These are phyloP conservation scores for Phataginus tricuspis DNA, from an alignment of 2,797 vertebrate species.

Conservation along the genomic window DNA sequence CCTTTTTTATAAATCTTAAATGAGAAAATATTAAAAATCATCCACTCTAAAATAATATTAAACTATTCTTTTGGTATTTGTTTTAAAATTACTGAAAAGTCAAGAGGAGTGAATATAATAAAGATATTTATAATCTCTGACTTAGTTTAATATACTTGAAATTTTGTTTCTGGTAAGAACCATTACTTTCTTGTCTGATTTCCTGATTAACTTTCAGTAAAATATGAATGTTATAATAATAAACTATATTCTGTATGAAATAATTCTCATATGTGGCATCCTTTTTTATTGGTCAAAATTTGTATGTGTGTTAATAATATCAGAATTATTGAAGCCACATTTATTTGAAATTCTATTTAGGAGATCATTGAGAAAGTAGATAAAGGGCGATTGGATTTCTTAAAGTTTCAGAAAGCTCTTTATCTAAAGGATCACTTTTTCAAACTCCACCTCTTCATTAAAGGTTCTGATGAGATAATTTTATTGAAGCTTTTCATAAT, in stretches of 20 bases:
- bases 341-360: neutral
- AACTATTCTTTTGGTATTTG: neutral
- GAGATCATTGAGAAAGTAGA: neutral
- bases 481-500: neutral
- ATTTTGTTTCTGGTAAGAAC: constrained; percentile 8
- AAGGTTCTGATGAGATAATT: neutral
- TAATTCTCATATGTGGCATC: neutral
- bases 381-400: neutral
- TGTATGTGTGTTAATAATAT: neutral
- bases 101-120: neutral
- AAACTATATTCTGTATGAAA: neutral
- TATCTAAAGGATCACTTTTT: neutral
- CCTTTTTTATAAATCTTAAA: neutral
- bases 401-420: neutral
- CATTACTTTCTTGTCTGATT: neutral
- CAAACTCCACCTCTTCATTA: neutral
- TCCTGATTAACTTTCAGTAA: neutral
- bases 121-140: neutral
- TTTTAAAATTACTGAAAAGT: neutral
- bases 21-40: neutral
- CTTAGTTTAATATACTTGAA: neutral
- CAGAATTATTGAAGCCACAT: neutral
- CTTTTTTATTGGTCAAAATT: neutral
- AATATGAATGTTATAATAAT: neutral
- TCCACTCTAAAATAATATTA: neutral